Evolutionary conservation across 2,797 vertebrate genomes (phyloP).

Genomic region (Danio kyathit): DNA sequence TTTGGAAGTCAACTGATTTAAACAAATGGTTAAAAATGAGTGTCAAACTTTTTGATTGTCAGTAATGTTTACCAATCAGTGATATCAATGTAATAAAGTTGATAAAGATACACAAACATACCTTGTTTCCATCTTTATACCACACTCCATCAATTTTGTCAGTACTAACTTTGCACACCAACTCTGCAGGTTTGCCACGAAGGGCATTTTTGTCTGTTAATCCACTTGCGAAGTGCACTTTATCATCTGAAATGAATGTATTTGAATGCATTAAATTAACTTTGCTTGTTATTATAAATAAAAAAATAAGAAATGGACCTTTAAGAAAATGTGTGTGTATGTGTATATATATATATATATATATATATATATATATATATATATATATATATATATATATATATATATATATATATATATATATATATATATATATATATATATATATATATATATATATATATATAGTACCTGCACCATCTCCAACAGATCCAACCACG

Average conservation of each 20-base stretch:
- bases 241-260: constrained; percentile 69
- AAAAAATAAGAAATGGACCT: background rate
- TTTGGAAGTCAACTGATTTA: constrained; percentile 76
- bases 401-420: too few species aligned
- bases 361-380: too few species aligned
- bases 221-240: constrained; percentile 79
- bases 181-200: constrained; percentile 75
- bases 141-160: constrained; percentile 81
- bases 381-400: too few species aligned
- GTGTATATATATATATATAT: too few species aligned
- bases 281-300: background rate
- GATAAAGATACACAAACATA: constrained; percentile 67
- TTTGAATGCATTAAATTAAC: constrained; percentile 27
- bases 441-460: too few species aligned
- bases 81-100: background rate
- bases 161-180: constrained; percentile 82
- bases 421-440: too few species aligned
- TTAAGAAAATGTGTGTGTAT: too few species aligned
- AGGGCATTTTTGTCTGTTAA: constrained; percentile 76
- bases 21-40: background rate
- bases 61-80: background rate
- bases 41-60: constrained; percentile 5
- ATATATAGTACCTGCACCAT: background rate
- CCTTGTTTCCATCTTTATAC: constrained; percentile 88
- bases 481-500: constrained; percentile 5